Percentiles rank a stretch among this genome's conserved stretches.
These are phyloP conservation scores for Microdon myrmicae DNA, from an alignment of 2,888 invertebrate species.

Conservation along the genomic window DNA sequence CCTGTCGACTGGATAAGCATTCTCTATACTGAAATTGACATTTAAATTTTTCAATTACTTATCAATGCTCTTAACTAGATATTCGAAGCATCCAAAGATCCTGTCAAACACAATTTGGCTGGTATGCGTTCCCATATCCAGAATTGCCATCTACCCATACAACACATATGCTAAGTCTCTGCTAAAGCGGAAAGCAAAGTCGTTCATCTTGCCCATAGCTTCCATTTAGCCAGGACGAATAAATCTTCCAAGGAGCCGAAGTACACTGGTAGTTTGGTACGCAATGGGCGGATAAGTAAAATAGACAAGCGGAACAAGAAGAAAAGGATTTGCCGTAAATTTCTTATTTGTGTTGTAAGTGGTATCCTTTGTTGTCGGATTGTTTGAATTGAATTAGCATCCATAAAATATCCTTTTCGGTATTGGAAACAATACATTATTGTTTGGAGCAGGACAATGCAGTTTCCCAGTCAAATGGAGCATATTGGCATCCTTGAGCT, in stretches of 20 bases:
- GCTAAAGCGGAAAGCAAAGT: conserved; percentile 36
- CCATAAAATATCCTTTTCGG: conserved; percentile 58
- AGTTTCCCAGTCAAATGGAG: background rate
- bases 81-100: conserved; percentile 36
- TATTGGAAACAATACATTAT: conserved; percentile 39
- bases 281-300: too few relatives aligned
- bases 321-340: conserved; percentile 46
- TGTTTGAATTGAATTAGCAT: conserved; percentile 62
- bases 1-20: too few relatives aligned
- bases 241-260: conserved; percentile 37
- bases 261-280: conserved; percentile 1
- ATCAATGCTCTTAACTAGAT: conserved; percentile 44
- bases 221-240: conserved; percentile 38
- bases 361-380: conserved; percentile 51
- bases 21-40: too few relatives aligned
- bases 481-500: background rate
- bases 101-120: conserved; percentile 23
- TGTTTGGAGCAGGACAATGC: conserved; percentile 19
- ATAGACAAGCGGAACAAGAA: too few relatives aligned
- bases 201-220: conserved; percentile 31
- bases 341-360: conserved; percentile 18
- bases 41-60: conserved; percentile 48
- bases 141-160: conserved; percentile 13
- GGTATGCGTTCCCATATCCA: background rate
- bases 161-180: conserved; percentile 24